phyloP scores from a whole-genome alignment of 2,113 vertebrate species.

The Nannospalax galili region DNA sequence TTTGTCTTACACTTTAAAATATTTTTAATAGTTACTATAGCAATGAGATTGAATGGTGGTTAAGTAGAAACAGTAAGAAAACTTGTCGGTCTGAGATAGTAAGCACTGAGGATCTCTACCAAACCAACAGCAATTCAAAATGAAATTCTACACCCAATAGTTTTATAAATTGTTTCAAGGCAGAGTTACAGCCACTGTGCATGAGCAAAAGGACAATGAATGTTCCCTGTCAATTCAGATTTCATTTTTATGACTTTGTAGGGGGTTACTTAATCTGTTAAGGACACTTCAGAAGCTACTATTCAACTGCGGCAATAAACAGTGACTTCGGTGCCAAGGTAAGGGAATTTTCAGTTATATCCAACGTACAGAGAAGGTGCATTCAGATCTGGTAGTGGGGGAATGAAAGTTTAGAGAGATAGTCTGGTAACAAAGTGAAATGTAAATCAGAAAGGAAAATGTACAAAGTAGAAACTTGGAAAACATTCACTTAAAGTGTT shows the following conservation, averaged over 20 bases:
- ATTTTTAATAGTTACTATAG: slow-evolving; percentile 52
- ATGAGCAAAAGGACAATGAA: background rate
- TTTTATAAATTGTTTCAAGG: slow-evolving; percentile 49
- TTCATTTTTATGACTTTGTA: slow-evolving; percentile 41
- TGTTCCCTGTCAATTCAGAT: background rate
- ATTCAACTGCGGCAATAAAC: slow-evolving; percentile 35
- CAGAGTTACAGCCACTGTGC: background rate
- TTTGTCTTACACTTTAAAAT: slow-evolving; percentile 5
- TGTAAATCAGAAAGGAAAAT: slow-evolving; percentile 37
- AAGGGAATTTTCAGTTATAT: background rate
- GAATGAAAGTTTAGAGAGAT: background rate
- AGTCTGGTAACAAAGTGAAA: slow-evolving; percentile 2
- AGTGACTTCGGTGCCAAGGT: background rate
- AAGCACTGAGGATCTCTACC: background rate
- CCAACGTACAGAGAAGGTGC: background rate
- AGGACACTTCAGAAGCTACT: slow-evolving; percentile 9
- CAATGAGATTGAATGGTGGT: background rate
- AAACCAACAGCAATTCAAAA: slow-evolving; percentile 16
- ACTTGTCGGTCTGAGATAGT: background rate
- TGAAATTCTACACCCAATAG: slow-evolving; percentile 25
- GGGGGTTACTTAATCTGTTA: slow-evolving; percentile 28
- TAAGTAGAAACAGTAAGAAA: slow-evolving; percentile 11
- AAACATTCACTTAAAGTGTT: background rate
- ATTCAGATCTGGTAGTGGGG: background rate
- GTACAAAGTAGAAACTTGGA: background rate